phyloP scores from a whole-genome alignment of 2,888 invertebrate species.

The Frankliniella intonsa region DNA sequence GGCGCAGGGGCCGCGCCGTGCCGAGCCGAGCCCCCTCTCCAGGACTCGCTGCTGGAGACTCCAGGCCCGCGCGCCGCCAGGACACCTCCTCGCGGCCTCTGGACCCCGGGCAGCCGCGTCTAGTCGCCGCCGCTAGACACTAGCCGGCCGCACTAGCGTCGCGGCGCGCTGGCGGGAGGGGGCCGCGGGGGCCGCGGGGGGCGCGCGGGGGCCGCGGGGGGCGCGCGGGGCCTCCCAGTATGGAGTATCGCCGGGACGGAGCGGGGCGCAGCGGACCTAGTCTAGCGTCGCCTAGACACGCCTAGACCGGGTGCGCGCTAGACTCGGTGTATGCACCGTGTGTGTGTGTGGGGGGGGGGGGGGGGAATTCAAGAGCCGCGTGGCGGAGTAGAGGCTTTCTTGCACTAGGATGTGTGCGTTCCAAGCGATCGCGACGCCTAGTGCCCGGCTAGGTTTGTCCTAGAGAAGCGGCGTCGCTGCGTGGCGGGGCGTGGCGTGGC shows the following conservation, averaged over 20 bases:
- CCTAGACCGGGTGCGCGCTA: too few species aligned
- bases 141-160: slow-evolving; percentile 9
- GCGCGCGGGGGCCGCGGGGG: neutral
- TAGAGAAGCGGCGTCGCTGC: too few species aligned
- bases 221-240: neutral
- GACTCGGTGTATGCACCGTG: too few species aligned
- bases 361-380: too few species aligned
- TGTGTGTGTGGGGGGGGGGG: too few species aligned
- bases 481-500: too few species aligned
- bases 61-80: neutral
- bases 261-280: neutral
- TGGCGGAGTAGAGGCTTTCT: too few species aligned
- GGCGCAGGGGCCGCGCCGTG: slow-evolving; percentile 9
- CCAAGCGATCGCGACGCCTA: too few species aligned
- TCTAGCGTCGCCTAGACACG: neutral
- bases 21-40: neutral
- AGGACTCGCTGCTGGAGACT: neutral
- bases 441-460: too few species aligned
- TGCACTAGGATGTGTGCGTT: too few species aligned
- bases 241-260: slow-evolving; percentile 1
- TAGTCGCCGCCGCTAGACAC: slow-evolving; percentile 15
- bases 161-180: neutral
- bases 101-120: neutral
- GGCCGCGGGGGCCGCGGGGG: neutral
- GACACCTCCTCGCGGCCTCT: slow-evolving; percentile 16